Evolutionary conservation across 2,797 vertebrate species (phyloP).

Genomic region (Melanotaenia nigrans): DNA sequence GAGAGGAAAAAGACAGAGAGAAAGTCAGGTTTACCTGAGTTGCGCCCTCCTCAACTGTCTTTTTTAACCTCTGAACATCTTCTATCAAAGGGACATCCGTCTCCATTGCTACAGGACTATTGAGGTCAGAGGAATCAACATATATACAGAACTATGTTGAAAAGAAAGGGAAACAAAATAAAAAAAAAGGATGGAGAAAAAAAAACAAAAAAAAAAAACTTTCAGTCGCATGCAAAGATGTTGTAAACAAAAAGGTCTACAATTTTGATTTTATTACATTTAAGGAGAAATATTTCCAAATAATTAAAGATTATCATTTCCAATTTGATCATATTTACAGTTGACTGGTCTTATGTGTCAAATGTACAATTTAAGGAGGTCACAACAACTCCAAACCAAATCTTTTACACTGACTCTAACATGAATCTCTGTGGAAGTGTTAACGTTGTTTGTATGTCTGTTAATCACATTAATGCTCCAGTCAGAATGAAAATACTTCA

Average conservation of each 20-base stretch:
- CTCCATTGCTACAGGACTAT: slow-evolving; percentile 95
- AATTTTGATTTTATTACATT: background rate
- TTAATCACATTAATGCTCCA: background rate
- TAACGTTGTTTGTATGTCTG: background rate
- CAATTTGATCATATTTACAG: background rate
- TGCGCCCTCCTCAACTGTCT: slow-evolving; percentile 92
- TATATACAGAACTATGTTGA: slow-evolving; percentile 88
- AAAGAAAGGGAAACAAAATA: slow-evolving; percentile 72
- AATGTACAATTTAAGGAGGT: background rate
- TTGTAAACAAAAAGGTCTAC: slow-evolving; percentile 43
- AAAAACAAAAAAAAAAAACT: slow-evolving; percentile 64
- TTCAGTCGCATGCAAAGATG: slow-evolving; percentile 80
- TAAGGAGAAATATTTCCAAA: slow-evolving; percentile 15
- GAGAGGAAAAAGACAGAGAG: slow-evolving; percentile 61
- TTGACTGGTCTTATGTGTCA: background rate
- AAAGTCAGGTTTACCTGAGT: slow-evolving; percentile 90
- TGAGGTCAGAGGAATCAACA: slow-evolving; percentile 90
- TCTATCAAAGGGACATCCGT: slow-evolving; percentile 95
- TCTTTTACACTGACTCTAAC: background rate
- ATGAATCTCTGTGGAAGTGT: background rate
- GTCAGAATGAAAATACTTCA: background rate
- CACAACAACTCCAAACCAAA: background rate
- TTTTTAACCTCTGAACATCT: slow-evolving; percentile 96
- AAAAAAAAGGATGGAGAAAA: slow-evolving; percentile 65
- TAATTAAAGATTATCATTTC: background rate